Base-by-base conservation (phyloP, 2,797 vertebrate species). In the Kryptolebias ocellatus region DNA sequence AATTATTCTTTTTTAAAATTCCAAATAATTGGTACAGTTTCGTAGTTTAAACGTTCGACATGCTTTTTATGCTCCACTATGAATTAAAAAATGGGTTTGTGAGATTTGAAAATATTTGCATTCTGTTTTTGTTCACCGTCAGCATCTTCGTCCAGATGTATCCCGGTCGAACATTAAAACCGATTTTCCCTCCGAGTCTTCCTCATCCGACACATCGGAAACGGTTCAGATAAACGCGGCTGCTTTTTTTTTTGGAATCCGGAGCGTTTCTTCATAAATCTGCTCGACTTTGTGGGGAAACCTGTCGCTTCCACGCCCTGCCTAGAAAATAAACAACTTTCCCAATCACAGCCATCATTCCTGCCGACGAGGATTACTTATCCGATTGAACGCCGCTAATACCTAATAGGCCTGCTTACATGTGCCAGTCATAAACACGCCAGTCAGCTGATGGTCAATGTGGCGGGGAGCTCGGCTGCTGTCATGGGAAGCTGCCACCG, bases 241-340 rank as follows among this genome's bases (percentile, higher is more conserved):
- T 39, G 37, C 56, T 72, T 58, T 42, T 54, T 37, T 60, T 27
- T 81, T 59, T 64, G 64, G 68, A 64, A 49, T 16, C 31, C 67
- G 60, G 69, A 76, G 67, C 51, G n/a, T 72, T 64, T 59, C 59
- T 78, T 73, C 67, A 80, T 83, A 77, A 80, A 83, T 29, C 66
- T 58, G 24, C 57, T 1, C 45, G 56, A 34, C 75, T 79, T 63
- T 68, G 71, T 68, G 72, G 53, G 20, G 60, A 72, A 49, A 53
- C 28, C 68, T 51, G 80, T 84, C 75, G 79, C 62, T 83, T 68
- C 67, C 57, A 68, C 67, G 49, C 44, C 79, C 53, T 2, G 24
- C 80, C 75, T 72, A 81, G 89, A 92, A 92, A 24, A 81, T 90
- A 92, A 92, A 89, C 79, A 83, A 81, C 84, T 89, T 88, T 70